Evolutionary conservation across 2,888 invertebrate species (phyloP).

Genomic region (Drosophila fungiperda): DNA sequence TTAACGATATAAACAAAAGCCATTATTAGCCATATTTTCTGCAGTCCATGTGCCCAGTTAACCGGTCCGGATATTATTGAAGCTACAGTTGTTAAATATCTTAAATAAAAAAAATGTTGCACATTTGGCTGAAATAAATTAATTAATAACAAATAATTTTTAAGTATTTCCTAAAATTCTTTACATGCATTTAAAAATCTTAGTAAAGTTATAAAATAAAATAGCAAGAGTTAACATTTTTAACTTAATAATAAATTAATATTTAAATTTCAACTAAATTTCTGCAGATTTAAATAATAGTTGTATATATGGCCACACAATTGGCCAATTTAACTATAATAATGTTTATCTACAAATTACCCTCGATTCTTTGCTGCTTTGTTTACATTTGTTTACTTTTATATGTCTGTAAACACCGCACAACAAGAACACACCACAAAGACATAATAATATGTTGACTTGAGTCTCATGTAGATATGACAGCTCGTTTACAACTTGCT

Average conservation of each 20-base stretch:
- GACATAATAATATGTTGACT: not conserved
- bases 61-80: not conserved
- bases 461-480: constrained; percentile 14
- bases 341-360: not conserved
- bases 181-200: not conserved
- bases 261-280: not conserved
- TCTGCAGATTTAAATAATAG: not conserved
- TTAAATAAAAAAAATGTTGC: no score
- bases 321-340: not conserved
- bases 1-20: not conserved
- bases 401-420: not conserved
- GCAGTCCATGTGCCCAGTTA: not conserved
- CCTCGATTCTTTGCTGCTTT: not conserved
- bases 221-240: not conserved
- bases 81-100: not conserved
- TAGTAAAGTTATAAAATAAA: not conserved
- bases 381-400: not conserved
- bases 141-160: no score
- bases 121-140: no score
- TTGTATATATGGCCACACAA: not conserved
- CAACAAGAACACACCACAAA: not conserved
- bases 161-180: no score
- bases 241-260: no score
- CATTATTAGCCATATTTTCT: not conserved
- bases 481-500: constrained; percentile 12